A percentile compares a stretch with the other conserved stretches of the same genome.
These are phyloP conservation scores for Odocoileus hemionus DNA, from an alignment of 2,113 vertebrate genomes.

Conservation along the genomic window DNA sequence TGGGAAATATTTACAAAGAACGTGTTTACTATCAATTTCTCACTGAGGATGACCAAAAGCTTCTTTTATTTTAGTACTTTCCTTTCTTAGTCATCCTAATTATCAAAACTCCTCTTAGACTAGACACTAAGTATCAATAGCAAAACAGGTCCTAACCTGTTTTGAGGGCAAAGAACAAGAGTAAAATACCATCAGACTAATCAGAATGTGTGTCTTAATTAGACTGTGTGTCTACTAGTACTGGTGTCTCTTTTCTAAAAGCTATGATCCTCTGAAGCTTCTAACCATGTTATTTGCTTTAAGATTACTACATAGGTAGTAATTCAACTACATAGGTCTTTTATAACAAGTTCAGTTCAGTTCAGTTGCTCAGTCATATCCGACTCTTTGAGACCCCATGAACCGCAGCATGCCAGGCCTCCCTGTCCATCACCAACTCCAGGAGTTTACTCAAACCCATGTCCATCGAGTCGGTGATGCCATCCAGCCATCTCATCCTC, in stretches of 20 bases:
- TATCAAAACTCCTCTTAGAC: not conserved
- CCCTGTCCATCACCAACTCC: no score
- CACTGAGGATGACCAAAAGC: not conserved
- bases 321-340: not conserved
- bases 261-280: not conserved
- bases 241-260: not conserved
- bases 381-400: no score
- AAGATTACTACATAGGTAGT: not conserved
- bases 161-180: not conserved
- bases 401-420: no score
- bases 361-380: no score
- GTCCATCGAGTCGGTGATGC: no score
- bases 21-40: not conserved
- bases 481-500: no score
- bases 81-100: not conserved
- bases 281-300: not conserved
- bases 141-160: not conserved
- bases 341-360: not conserved
- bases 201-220: not conserved
- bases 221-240: not conserved
- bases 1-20: not conserved
- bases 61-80: not conserved
- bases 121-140: not conserved
- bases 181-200: not conserved
- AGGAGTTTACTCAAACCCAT: no score